Percentiles rank a stretch among this genome's conserved stretches.
These are phyloP conservation scores for Mustelus asterias DNA, from an alignment of 2,113 vertebrate species.

Conservation along the genomic window DNA sequence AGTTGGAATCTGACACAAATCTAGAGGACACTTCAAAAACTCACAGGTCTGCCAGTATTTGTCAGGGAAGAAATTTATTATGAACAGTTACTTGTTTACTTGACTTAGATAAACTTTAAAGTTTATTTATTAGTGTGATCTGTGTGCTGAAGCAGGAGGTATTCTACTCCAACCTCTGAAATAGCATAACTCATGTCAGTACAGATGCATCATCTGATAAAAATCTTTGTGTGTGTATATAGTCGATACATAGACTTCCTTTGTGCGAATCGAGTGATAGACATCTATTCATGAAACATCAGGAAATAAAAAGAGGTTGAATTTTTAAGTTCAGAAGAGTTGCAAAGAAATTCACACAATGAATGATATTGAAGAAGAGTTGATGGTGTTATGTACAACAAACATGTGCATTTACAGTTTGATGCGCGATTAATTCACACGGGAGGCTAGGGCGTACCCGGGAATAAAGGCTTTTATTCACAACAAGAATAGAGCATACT, in stretches of 20 bases:
- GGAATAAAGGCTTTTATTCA: too few species aligned
- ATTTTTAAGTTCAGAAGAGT: background rate
- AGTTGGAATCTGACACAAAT: too few species aligned
- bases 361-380: background rate
- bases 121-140: too few species aligned
- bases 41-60: too few species aligned
- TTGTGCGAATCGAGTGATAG: background rate
- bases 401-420: background rate
- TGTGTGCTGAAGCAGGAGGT: background rate
- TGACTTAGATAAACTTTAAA: too few species aligned
- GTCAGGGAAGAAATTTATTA: too few species aligned
- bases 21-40: too few species aligned
- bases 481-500: too few species aligned
- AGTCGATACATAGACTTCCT: background rate
- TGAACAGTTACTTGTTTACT: too few species aligned
- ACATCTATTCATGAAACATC: background rate
- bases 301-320: background rate
- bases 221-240: background rate
- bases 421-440: too few species aligned
- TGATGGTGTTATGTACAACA: background rate
- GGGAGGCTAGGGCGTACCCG: too few species aligned
- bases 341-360: background rate
- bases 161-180: background rate
- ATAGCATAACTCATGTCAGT: background rate
- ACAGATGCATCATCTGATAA: background rate